Evolutionary conservation across 1,140 invertebrate genomes (phyloP), one percentile per base, ranked within the genome.

Genomic region (Homarus americanus): DNA sequence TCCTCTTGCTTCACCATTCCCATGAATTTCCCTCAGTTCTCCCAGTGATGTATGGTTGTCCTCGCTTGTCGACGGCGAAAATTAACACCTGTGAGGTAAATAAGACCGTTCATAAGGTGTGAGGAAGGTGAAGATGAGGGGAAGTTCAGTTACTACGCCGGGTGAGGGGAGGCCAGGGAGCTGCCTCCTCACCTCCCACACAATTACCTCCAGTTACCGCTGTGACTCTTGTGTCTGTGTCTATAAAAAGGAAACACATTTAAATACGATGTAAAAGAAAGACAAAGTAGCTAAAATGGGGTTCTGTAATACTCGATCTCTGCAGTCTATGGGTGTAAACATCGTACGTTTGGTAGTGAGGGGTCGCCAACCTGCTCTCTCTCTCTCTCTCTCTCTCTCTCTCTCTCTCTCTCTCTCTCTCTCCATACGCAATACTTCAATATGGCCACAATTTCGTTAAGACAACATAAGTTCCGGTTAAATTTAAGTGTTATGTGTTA

Each of bases 321-420:
- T n/a, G n/a, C n/a, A n/a, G 44, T 49, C 53, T 53, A 66, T 63
- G 15, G 15, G 28, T n/a, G 63, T 84, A 88, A 75, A 69, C 83
- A 66, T 85, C 83, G 69, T 85, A 75, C 83, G 66, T 85, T 85
- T 85, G 83, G 83, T 34, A 75, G 69, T 32, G 20, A 49, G 66
- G 40, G 32, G 82, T n/a, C 7, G 66, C 58, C 82, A 28, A 36
- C 66, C 32, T 28, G 40, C 38, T 53, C 63, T 84, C 82, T 82
- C 79, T 82, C 79, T 82, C 79, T 84, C 82, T 84, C 82, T 73
- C 82, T 84, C 66, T 73, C 69, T 85, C 83, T 53, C 69, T 75
- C 83, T 85, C 69, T 85, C 83, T 75, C 83, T 85, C 83, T 53
- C 63, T 44, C 7, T 85, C 69, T 44, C 36, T 49, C 49, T 63